Evolutionary conservation across 1,140 invertebrate species (phyloP), one percentile per base, ranked within the genome.

Genomic region (Drosophila sulfurigaster): DNA sequence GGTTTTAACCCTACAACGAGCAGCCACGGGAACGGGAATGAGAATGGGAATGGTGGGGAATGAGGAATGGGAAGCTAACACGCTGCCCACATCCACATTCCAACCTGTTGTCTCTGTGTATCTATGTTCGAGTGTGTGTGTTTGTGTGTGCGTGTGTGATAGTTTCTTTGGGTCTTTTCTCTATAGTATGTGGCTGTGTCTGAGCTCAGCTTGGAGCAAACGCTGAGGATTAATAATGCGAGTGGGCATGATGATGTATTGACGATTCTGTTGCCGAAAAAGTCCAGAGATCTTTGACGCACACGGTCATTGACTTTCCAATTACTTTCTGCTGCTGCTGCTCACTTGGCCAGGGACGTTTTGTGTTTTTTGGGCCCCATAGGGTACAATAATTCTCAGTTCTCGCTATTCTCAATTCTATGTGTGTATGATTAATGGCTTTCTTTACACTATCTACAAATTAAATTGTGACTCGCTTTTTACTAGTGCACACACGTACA

Each of bases 161-260:
- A 60, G 69, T 71, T 66, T 77, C 63, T 65, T 65, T 28, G 38
- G 35, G 5, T 59, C 58, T 41, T 35, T 57, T 51, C 52, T 57
- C 35, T 70, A 15, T n/a, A n/a, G n/a, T n/a, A n/a, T 35, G 10
- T 49, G 20, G 20, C 20, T 25, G 15, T 63, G 16, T 56, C 25
- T 30, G 41, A 57, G 32, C 32, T 52, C 32, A 10, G 62, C 73
- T 57, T 48, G 62, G 52, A 48, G 57, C 56, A 35, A 32, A 32
- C 38, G 78, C 75, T 81, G 83, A 88, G 83, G 83, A 88, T 88
- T 88, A 89, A 89, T 88, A 88, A 81, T 80, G 83, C 71, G 71
- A 78, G 80, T 67, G 70, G 74, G 75, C 46, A 63, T 59, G 32
- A 57, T 57, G 74, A 79, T 79, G 67, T 79, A 79, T 77, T 79